Conservation (phyloP, 2,797 vertebrate species). For the Manis pentadactyla region DNA sequence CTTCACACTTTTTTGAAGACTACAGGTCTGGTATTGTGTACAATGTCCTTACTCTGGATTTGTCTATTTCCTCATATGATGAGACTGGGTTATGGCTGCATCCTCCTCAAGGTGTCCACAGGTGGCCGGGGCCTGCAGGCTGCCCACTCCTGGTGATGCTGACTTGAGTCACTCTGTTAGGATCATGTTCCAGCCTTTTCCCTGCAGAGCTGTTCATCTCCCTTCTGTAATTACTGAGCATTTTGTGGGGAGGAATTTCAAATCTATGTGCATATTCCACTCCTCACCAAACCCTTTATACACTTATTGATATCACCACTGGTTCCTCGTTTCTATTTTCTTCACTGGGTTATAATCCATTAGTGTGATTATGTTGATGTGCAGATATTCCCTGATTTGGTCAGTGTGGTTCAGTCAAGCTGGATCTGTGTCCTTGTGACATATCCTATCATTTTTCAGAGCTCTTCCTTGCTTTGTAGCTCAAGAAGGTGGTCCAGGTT, state of each 20-base stretch:
- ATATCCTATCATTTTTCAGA: background rate
- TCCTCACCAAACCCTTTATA: background rate
- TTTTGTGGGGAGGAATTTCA: background rate
- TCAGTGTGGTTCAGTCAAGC: background rate
- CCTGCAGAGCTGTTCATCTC: background rate
- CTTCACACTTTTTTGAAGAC: background rate
- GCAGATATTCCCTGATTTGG: background rate
- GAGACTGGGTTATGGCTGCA: background rate
- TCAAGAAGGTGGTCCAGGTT: background rate
- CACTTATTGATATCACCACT: background rate
- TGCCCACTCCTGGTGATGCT: background rate
- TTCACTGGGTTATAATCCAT: background rate
- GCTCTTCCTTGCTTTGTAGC: background rate
- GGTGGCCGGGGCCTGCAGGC: background rate
- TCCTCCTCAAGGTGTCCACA: fast-evolving
- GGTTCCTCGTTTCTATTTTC: background rate
- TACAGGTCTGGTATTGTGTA: background rate
- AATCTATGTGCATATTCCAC: background rate
- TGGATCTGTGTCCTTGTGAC: background rate
- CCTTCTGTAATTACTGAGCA: background rate
- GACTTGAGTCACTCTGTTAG: background rate
- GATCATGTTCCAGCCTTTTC: background rate
- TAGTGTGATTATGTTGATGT: background rate
- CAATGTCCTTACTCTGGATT: background rate
- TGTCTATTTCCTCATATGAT: background rate